Conservation (phyloP, 2,888 invertebrate genomes). For the Oxycera nigricornis region DNA sequence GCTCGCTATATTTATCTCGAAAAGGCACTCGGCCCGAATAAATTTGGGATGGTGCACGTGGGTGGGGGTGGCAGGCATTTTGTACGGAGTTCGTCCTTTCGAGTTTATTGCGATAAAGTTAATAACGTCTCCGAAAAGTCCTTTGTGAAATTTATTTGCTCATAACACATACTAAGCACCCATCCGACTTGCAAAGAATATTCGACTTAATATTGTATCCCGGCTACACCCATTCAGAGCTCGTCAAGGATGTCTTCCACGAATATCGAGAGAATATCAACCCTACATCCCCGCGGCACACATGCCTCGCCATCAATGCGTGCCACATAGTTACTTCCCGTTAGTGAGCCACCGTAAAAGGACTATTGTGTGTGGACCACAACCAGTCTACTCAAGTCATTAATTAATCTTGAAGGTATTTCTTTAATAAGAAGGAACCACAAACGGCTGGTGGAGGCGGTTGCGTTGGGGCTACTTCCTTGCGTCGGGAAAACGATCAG, state of each 20-base stretch:
- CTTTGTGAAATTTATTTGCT: background rate
- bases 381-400: slow-evolving; percentile 19
- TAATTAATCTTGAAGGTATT: slow-evolving; percentile 35
- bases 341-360: background rate
- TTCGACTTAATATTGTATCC: background rate
- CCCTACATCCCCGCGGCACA: no score
- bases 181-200: background rate
- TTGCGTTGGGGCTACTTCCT: no score
- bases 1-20: no score
- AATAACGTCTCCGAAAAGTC: no score
- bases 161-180: background rate
- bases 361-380: background rate
- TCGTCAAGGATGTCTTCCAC: background rate
- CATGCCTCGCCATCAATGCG: no score
- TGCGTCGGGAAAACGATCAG: background rate
- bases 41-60: no score
- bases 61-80: no score
- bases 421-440: slow-evolving; percentile 1
- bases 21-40: no score
- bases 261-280: background rate
- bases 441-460: background rate
- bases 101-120: no score
- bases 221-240: background rate
- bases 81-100: no score
- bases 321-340: background rate